These are phyloP conservation scores for Agriotes lineatus DNA, from an alignment of 2,888 invertebrate genomes.

Conservation along the genomic window DNA sequence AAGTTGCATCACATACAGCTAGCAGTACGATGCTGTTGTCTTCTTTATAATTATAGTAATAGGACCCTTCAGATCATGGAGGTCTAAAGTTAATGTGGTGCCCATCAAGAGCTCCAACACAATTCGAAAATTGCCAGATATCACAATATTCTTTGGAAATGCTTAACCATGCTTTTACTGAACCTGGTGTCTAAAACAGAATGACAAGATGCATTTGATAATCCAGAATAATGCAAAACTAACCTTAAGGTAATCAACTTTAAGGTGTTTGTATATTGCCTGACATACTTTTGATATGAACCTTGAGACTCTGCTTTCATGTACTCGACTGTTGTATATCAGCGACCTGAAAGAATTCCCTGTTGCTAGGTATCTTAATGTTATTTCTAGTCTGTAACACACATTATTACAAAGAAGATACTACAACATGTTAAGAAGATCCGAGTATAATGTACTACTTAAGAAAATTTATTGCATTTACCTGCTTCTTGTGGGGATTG, in stretches of 20 bases:
- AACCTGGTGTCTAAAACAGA: not conserved
- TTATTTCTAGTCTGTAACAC: not conserved
- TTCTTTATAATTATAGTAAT: conserved; percentile 53
- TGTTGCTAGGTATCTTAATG: conserved; percentile 21
- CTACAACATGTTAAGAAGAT: too few relatives aligned
- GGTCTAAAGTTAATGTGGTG: conserved; percentile 48
- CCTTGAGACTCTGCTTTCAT: conserved; percentile 13
- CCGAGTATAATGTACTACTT: too few relatives aligned
- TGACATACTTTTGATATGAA: not conserved
- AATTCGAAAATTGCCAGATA: conserved; percentile 51
- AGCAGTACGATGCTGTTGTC: conserved; percentile 52
- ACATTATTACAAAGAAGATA: too few relatives aligned
- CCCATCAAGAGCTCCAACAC: conserved; percentile 49
- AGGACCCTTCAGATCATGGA: conserved; percentile 48
- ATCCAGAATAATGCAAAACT: too few relatives aligned
- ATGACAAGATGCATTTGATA: too few relatives aligned
- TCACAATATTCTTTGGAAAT: conserved; percentile 27
- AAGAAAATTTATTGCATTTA: too few relatives aligned
- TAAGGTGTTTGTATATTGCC: not conserved
- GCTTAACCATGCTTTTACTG: conserved; percentile 10
- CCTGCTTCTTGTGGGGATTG: too few relatives aligned
- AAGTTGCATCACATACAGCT: conserved; percentile 51
- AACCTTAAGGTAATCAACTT: not conserved
- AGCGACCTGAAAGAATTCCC: conserved; percentile 24
- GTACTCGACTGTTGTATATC: conserved; percentile 5